Percentiles rank a stretch among this genome's conserved stretches.
Evolutionary conservation across 1,140 invertebrate species (phyloP).

Genomic region (Orius laevigatus): DNA sequence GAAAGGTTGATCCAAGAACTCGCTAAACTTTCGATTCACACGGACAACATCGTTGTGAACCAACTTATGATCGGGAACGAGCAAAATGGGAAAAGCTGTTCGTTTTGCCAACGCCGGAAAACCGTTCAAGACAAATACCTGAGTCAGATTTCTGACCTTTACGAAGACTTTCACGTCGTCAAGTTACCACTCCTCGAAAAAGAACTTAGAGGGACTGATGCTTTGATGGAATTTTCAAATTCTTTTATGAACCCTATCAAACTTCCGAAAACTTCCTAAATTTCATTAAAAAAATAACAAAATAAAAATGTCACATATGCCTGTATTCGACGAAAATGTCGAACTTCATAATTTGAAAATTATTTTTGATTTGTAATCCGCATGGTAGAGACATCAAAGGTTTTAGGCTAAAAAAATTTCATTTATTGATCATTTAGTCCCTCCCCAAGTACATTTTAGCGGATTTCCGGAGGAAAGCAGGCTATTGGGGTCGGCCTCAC

Average conservation of each 20-base stretch:
- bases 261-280: not conserved
- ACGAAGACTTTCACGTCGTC: constrained; percentile 96
- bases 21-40: constrained; percentile 90
- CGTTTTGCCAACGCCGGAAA: constrained; percentile 72
- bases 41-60: constrained; percentile 91
- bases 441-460: too few relatives aligned
- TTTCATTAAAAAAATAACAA: not conserved
- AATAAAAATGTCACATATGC: not conserved
- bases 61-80: constrained; percentile 48
- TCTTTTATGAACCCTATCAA: constrained; percentile 43
- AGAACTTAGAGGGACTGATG: constrained; percentile 83
- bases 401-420: too few relatives aligned
- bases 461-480: too few relatives aligned
- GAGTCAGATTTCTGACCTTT: constrained; percentile 90
- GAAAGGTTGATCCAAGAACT: constrained; percentile 89
- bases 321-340: not conserved
- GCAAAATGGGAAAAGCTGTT: constrained; percentile 46
- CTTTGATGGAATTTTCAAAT: constrained; percentile 78
- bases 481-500: too few relatives aligned
- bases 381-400: too few relatives aligned
- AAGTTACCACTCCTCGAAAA: constrained; percentile 85
- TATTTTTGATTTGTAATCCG: too few relatives aligned
- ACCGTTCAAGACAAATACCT: constrained; percentile 94
- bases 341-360: too few relatives aligned
- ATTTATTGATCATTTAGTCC: too few relatives aligned